phyloP scores from a whole-genome alignment of 2,113 vertebrate genomes.

The Grammomys surdaster region DNA sequence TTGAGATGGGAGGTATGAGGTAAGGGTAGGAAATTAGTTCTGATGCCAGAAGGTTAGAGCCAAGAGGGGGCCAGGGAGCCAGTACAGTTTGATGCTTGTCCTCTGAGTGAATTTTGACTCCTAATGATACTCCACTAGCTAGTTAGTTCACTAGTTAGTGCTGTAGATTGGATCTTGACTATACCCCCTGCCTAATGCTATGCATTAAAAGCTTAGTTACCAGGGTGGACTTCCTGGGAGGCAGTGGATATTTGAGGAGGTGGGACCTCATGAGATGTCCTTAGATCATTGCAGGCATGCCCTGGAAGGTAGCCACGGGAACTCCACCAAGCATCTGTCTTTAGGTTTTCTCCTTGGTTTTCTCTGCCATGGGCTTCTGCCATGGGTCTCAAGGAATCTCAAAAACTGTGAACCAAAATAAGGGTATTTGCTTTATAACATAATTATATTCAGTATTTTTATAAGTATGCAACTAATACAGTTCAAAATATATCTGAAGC shows the following conservation, averaged over 20 bases:
- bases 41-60: not conserved
- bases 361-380: not conserved
- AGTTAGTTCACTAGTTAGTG: not conserved
- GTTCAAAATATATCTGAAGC: not conserved
- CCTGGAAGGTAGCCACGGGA: no score
- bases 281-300: not conserved
- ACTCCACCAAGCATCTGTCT: not conserved
- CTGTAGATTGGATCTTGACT: not conserved
- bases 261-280: not conserved
- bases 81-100: not conserved
- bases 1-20: not conserved
- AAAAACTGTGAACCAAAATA: not conserved
- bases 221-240: not conserved
- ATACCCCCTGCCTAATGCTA: not conserved
- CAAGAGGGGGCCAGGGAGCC: not conserved
- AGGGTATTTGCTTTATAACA: not conserved
- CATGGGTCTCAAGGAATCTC: not conserved
- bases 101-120: not conserved
- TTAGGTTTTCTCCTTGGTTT: not conserved
- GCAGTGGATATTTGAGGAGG: not conserved
- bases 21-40: not conserved
- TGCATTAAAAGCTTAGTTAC: not conserved
- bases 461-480: not conserved
- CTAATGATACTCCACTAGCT: not conserved
- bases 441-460: not conserved